These are phyloP conservation scores for Anas bernieri DNA, from an alignment of 2,797 vertebrate genomes.

Conservation along the genomic window DNA sequence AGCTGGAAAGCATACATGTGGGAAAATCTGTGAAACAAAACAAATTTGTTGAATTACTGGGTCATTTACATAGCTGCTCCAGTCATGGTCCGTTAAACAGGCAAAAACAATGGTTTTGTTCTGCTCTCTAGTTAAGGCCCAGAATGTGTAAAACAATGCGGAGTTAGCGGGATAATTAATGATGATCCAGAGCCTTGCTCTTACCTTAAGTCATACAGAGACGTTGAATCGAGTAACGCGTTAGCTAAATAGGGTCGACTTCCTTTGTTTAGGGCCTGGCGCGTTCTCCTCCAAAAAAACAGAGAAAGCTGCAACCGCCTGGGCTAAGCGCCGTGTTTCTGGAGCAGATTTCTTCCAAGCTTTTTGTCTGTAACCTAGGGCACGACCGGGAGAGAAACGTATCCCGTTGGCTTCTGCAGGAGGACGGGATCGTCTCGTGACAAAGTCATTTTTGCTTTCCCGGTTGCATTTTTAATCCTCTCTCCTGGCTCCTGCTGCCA, in stretches of 20 bases:
- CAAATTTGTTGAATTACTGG: slow-evolving; percentile 47
- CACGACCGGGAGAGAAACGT: neutral
- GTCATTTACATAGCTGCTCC: slow-evolving; percentile 59
- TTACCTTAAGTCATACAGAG: neutral
- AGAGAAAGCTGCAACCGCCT: neutral
- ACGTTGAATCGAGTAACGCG: neutral
- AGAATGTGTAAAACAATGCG: slow-evolving; percentile 44
- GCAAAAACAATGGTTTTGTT: slow-evolving; percentile 59
- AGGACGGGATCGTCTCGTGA: neutral
- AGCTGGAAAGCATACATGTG: slow-evolving; percentile 41
- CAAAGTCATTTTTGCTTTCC: neutral
- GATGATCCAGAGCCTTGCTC: neutral
- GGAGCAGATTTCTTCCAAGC: neutral
- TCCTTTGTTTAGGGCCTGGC: neutral
- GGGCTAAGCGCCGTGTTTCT: too few species aligned
- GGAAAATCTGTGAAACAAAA: slow-evolving; percentile 67
- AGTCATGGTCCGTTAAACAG: slow-evolving; percentile 65
- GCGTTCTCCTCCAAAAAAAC: neutral
- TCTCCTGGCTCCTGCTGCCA: accelerated
- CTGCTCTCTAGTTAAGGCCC: slow-evolving; percentile 63
- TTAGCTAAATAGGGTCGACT: neutral
- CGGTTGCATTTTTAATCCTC: neutral
- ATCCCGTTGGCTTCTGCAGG: neutral
- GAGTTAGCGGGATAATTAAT: slow-evolving; percentile 60
- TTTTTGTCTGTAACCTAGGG: neutral